Evolutionary conservation across 2,797 vertebrate genomes (phyloP).

Genomic region (Helicolenus hilgendorfi): DNA sequence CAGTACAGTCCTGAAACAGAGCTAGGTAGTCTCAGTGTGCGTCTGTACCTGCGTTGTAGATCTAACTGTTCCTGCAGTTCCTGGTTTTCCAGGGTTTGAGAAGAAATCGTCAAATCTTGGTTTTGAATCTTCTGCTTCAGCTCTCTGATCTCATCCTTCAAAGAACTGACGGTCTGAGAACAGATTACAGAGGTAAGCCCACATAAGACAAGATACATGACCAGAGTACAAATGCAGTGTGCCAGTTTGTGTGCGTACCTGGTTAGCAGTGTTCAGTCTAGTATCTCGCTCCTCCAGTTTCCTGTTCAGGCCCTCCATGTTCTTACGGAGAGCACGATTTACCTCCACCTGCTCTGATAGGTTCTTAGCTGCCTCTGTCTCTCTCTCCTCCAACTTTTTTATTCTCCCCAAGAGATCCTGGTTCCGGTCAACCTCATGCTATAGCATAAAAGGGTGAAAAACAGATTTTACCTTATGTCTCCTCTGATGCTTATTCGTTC

Average conservation of each 20-base stretch:
- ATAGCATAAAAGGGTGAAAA: neutral
- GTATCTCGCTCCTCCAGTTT: conserved; percentile 93
- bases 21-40: neutral
- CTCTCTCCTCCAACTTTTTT: conserved; percentile 93
- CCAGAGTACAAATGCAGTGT: neutral
- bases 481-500: neutral
- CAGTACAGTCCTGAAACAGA: neutral
- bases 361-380: conserved; percentile 86
- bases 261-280: conserved; percentile 88
- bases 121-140: conserved; percentile 87
- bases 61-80: conserved; percentile 92
- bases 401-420: conserved; percentile 92
- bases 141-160: conserved; percentile 89
- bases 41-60: conserved; percentile 90
- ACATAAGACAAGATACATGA: neutral
- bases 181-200: neutral
- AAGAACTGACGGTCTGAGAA: conserved; percentile 75
- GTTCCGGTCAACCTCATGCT: conserved; percentile 95
- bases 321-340: conserved; percentile 89
- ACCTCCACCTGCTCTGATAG: conserved; percentile 91
- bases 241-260: conserved; percentile 85
- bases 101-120: conserved; percentile 81
- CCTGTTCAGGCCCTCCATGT: conserved; percentile 90
- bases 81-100: conserved; percentile 84
- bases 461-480: neutral